Evolutionary conservation across 2,888 invertebrate genomes (phyloP).

Genomic region (Acleris literana): DNA sequence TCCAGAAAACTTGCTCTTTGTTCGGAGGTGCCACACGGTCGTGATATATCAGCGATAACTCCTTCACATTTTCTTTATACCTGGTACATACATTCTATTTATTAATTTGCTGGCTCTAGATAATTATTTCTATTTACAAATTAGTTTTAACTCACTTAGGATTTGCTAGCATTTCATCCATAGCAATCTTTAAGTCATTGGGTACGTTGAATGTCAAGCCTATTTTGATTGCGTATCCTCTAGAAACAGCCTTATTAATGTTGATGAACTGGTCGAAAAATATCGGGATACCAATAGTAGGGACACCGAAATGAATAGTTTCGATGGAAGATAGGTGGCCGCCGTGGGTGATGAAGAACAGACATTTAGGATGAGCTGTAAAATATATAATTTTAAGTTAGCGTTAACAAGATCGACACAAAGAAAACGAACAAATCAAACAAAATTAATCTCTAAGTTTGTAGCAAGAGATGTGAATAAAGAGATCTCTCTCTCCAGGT

Average conservation of each 20-base stretch:
- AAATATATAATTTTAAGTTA: conserved; percentile 1
- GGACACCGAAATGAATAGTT: conserved; percentile 38
- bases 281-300: conserved; percentile 38
- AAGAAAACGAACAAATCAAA: not conserved
- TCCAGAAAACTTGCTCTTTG: conserved; percentile 37
- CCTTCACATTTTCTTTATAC: conserved; percentile 32
- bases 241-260: conserved; percentile 32
- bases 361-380: conserved; percentile 38
- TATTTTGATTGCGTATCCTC: conserved; percentile 34
- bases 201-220: conserved; percentile 29
- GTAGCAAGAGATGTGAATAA: no score
- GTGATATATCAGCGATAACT: conserved; percentile 37
- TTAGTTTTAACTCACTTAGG: conserved; percentile 21
- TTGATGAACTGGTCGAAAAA: conserved; percentile 40
- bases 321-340: conserved; percentile 35
- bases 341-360: conserved; percentile 38
- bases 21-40: conserved; percentile 33
- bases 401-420: not conserved
- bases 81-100: conserved; percentile 14
- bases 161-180: conserved; percentile 27
- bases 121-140: not conserved
- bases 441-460: no score
- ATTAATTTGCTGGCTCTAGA: not conserved
- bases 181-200: conserved; percentile 29
- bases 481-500: no score